A percentile compares a stretch with the other conserved stretches of the same genome.
Evolutionary conservation across 2,797 vertebrate genomes (phyloP).

Genomic region (Mormyrops attenuatus): DNA sequence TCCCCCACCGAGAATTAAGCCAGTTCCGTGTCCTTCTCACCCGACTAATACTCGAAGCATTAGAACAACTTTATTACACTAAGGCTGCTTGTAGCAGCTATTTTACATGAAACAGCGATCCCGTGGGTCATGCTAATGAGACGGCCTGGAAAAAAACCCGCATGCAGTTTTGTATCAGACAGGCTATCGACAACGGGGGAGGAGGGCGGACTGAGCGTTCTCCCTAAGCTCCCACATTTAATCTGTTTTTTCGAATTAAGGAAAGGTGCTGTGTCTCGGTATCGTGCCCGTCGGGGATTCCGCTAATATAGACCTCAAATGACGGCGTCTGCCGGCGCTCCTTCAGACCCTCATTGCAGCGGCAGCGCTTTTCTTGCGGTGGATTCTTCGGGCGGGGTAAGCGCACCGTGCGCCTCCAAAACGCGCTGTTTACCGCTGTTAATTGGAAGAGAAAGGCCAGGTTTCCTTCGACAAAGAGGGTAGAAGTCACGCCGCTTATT

Average conservation of each 20-base stretch:
- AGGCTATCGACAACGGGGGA: neutral
- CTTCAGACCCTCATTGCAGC: neutral
- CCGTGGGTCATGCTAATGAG: conserved; percentile 12
- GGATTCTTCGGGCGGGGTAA: neutral
- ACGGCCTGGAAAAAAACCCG: neutral
- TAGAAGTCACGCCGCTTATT: conserved; percentile 49
- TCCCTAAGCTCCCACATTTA: conserved; percentile 4
- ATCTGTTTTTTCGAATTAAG: conserved; percentile 2
- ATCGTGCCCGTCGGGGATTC: neutral
- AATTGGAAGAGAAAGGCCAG: conserved; percentile 53
- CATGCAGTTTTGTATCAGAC: neutral
- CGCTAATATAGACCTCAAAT: neutral
- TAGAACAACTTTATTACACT: conserved; percentile 9
- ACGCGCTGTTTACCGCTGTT: conserved; percentile 34
- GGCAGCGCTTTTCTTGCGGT: neutral
- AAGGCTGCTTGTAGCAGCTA: neutral
- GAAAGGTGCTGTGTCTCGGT: neutral
- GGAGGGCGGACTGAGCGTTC: neutral
- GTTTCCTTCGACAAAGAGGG: conserved; percentile 46
- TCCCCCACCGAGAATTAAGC: neutral
- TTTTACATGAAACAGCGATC: conserved; percentile 13
- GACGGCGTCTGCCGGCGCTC: neutral
- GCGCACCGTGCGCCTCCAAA: neutral
- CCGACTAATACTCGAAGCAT: neutral
- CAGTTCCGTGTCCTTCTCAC: neutral